phyloP scores from a whole-genome alignment of 2,888 invertebrate genomes.

The Gisinianus flammeolus region DNA sequence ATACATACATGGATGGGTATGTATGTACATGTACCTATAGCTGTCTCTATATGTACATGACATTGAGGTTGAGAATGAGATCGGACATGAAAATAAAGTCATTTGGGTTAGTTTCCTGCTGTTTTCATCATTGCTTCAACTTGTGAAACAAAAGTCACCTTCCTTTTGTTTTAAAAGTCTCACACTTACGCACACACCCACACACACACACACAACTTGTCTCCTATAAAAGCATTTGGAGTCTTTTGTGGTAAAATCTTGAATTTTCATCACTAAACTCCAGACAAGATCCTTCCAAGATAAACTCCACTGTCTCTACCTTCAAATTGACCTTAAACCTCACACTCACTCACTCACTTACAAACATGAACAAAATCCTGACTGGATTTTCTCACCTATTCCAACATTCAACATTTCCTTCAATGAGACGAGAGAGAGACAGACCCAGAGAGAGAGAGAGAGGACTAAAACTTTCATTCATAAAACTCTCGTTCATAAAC shows the following conservation, averaged over 20 bases:
- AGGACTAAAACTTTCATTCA: constrained; percentile 26
- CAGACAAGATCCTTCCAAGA: constrained; percentile 24
- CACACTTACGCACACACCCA: background rate
- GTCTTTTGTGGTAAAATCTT: constrained; percentile 7
- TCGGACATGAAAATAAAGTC: constrained; percentile 29
- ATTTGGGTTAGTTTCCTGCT: constrained; percentile 32
- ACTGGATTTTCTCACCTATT: too few species aligned
- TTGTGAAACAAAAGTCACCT: constrained; percentile 17
- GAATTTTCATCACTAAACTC: constrained; percentile 25
- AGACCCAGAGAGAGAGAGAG: too few species aligned
- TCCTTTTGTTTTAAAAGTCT: constrained; percentile 28
- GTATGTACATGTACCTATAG: background rate
- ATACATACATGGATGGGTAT: background rate
- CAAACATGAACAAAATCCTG: background rate
- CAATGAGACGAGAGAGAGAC: too few species aligned
- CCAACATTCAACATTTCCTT: too few species aligned
- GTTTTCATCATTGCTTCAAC: constrained; percentile 26
- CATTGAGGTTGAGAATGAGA: constrained; percentile 12
- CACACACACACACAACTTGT: background rate
- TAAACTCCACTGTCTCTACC: constrained; percentile 29
- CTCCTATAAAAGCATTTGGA: constrained; percentile 16
- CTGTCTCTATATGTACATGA: background rate
- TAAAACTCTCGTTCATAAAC: too few species aligned
- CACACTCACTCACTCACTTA: background rate
- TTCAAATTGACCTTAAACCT: constrained; percentile 31